Evolutionary conservation across 2,113 vertebrate genomes (phyloP).

Genomic region (Percopsis transmontana): DNA sequence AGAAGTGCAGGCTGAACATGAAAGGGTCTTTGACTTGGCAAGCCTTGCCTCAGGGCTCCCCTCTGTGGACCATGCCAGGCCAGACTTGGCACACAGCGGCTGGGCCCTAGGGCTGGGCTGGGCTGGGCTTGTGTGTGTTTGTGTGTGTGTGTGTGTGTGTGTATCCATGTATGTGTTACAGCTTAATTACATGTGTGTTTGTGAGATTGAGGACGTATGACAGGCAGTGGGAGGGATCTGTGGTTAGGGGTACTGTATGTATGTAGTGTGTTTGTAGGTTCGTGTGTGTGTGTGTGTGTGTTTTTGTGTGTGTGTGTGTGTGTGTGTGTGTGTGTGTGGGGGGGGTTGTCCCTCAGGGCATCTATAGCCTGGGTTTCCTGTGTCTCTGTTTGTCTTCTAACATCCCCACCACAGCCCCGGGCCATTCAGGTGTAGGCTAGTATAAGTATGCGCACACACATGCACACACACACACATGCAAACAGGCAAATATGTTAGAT

Average conservation of each 20-base stretch:
- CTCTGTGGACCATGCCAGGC: constrained; percentile 86
- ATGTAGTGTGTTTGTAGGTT: background rate
- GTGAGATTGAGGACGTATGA: constrained; percentile 28
- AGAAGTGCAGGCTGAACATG: constrained; percentile 73
- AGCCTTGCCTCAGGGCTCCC: constrained; percentile 84
- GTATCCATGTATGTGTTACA: background rate
- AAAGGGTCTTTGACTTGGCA: constrained; percentile 85
- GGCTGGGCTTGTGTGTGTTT: constrained; percentile 76
- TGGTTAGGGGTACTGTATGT: constrained; percentile 43
- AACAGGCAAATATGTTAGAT: constrained; percentile 21
- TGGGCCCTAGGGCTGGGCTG: constrained; percentile 75
- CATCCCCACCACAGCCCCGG: constrained; percentile 61
- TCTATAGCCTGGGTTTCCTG: constrained; percentile 63
- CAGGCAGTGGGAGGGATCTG: constrained; percentile 50
- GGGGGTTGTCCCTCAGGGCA: constrained; percentile 45
- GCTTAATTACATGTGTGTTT: constrained; percentile 4
- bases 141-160: constrained; percentile 19
- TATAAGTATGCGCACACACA: constrained; percentile 56
- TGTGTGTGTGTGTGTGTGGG: background rate
- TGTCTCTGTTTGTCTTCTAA: constrained; percentile 75
- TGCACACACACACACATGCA: constrained; percentile 18
- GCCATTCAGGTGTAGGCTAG: constrained; percentile 76
- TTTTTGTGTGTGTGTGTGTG: background rate
- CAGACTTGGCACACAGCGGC: constrained; percentile 85
- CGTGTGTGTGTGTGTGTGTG: background rate